Evolutionary conservation across 92 coral and sea anemone species (phyloP).

Genomic region (Isaurus tuberculatus): DNA sequence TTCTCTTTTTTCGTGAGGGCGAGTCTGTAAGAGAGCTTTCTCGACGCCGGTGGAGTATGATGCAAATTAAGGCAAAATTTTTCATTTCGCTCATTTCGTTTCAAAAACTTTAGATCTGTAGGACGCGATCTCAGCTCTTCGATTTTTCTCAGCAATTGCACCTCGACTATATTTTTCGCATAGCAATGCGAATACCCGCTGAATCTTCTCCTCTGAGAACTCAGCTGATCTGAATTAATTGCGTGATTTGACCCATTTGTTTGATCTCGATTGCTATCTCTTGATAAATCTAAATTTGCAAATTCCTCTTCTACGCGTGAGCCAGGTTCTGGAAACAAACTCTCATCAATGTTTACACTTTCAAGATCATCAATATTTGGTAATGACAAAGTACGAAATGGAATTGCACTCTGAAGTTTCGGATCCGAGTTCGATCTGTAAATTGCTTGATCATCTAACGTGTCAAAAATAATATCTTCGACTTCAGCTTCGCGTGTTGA

Average conservation of each 20-base stretch:
- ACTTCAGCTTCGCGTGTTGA: slow-evolving; percentile 72
- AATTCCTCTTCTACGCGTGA: slow-evolving; percentile 46
- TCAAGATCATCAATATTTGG: slow-evolving; percentile 79
- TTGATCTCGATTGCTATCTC: slow-evolving; percentile 40
- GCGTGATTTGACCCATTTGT: slow-evolving; percentile 46
- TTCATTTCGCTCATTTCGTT: slow-evolving; percentile 69
- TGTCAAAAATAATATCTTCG: slow-evolving; percentile 52
- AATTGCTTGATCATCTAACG: slow-evolving; percentile 58
- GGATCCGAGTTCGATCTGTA: slow-evolving; percentile 89
- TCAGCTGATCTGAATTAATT: slow-evolving; percentile 20
- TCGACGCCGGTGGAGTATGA: slow-evolving; percentile 39
- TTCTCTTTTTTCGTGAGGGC: slow-evolving; percentile 42
- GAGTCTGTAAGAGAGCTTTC: slow-evolving; percentile 47
- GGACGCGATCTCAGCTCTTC: slow-evolving; percentile 81
- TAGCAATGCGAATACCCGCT: slow-evolving; percentile 17
- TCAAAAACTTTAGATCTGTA: slow-evolving; percentile 77
- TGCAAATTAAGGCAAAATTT: slow-evolving; percentile 34
- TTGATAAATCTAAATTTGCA: slow-evolving; percentile 32
- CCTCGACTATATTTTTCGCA: slow-evolving; percentile 28
- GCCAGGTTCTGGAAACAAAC: slow-evolving; percentile 50
- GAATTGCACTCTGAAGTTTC: slow-evolving; percentile 68
- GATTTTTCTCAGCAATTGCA: slow-evolving; percentile 66
- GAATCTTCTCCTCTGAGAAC: slow-evolving; percentile 6
- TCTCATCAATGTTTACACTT: slow-evolving; percentile 78
- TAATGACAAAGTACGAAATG: slow-evolving; percentile 86